Conservation (phyloP, 2,888 invertebrate species). For the Eristalinus aeneus region DNA sequence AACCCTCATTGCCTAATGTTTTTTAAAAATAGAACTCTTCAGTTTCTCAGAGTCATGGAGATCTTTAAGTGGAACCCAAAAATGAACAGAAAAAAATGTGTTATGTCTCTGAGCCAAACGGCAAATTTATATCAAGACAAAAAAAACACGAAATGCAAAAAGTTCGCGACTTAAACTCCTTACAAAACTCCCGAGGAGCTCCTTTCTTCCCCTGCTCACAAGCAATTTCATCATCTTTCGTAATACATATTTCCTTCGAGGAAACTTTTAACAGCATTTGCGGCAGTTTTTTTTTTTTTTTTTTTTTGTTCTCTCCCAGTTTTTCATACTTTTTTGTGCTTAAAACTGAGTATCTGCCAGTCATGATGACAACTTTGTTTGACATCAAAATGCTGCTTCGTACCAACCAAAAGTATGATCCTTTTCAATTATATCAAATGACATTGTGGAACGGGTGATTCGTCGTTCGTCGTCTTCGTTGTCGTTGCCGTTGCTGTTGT, state of each 20-base stretch:
- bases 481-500: background rate
- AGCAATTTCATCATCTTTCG: constrained; percentile 45
- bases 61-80: background rate
- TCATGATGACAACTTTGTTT: constrained; percentile 63
- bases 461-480: background rate
- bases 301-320: background rate
- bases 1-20: no score
- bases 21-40: no score
- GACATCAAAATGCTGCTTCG: constrained; percentile 50
- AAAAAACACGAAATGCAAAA: constrained; percentile 10
- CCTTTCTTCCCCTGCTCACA: background rate
- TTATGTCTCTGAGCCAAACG: background rate
- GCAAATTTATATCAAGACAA: background rate
- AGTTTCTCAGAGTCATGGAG: background rate
- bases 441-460: constrained; percentile 38
- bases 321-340: background rate
- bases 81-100: background rate
- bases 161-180: constrained; percentile 32
- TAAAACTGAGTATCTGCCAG: constrained; percentile 55
- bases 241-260: constrained; percentile 35
- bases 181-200: constrained; percentile 2
- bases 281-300: constrained; percentile 9
- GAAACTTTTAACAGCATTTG: constrained; percentile 58
- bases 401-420: constrained; percentile 56
- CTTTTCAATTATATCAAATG: constrained; percentile 69